phyloP scores from a whole-genome alignment of 2,888 invertebrate species.

The Brachyptera putata region DNA sequence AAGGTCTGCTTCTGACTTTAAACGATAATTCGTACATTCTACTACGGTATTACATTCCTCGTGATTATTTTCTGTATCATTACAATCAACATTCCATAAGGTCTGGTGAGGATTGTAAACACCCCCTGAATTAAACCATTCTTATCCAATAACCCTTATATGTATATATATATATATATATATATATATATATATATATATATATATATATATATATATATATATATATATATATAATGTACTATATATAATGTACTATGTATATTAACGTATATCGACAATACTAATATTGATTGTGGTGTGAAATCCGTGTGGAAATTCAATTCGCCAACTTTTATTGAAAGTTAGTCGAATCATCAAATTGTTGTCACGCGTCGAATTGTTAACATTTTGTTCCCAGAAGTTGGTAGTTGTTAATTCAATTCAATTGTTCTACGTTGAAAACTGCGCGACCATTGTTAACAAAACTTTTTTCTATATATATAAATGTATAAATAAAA shows the following conservation, averaged over 20 bases:
- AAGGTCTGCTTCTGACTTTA: slow-evolving; percentile 28
- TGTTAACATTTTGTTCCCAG: slow-evolving; percentile 24
- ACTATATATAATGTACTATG: no score
- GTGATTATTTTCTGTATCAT: slow-evolving; percentile 19
- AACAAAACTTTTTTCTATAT: slow-evolving; percentile 34
- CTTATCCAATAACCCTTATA: slow-evolving; percentile 21
- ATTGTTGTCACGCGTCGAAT: no score
- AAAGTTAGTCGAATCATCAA: not conserved
- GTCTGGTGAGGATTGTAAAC: not conserved
- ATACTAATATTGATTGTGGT: slow-evolving; percentile 27
- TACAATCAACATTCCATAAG: slow-evolving; percentile 6
- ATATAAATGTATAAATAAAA: slow-evolving; percentile 35
- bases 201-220: no score
- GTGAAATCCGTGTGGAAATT: slow-evolving; percentile 21
- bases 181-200: no score
- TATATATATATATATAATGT: no score
- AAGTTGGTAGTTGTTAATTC: slow-evolving; percentile 28
- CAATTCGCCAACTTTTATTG: slow-evolving; percentile 11
- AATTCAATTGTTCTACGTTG: slow-evolving; percentile 20
- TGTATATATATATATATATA: no score
- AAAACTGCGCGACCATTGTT: slow-evolving; percentile 27
- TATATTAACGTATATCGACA: slow-evolving; percentile 25
- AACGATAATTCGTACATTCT: slow-evolving; percentile 19
- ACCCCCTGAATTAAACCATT: slow-evolving; percentile 2
- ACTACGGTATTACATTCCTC: slow-evolving; percentile 22